phyloP scores from a whole-genome alignment of 2,113 vertebrate species.

The Aegithalos caudatus region DNA sequence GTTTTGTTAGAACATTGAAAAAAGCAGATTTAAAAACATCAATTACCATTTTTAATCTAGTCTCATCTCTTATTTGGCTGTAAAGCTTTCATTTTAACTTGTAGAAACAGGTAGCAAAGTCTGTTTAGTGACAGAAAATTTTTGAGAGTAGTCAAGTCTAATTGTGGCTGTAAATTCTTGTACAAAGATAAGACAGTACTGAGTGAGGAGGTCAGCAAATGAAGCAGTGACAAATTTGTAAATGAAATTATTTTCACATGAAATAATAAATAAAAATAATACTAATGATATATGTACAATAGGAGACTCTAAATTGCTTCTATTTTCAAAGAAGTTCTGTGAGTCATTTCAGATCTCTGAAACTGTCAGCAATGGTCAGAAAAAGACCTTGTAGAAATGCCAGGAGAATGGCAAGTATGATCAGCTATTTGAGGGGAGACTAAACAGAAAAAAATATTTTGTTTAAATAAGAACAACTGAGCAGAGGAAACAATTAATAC shows the following conservation, averaged over 20 bases:
- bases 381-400: background rate
- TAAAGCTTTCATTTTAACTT: background rate
- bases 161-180: background rate
- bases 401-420: background rate
- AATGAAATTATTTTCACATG: background rate
- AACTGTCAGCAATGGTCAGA: background rate
- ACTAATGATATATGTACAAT: background rate
- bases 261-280: background rate
- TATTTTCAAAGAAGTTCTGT: background rate
- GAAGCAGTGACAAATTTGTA: background rate
- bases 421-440: background rate
- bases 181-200: background rate
- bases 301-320: background rate
- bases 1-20: background rate
- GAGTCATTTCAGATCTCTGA: background rate
- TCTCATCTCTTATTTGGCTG: background rate
- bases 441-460: background rate
- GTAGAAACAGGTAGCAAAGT: background rate
- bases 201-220: background rate
- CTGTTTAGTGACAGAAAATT: background rate
- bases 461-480: background rate
- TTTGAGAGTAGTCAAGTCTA: background rate
- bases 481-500: background rate
- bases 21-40: fast-evolving
- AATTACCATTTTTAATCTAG: background rate